Evolutionary conservation across 2,797 vertebrate species (phyloP).

Genomic region (Oophaga sylvatica): DNA sequence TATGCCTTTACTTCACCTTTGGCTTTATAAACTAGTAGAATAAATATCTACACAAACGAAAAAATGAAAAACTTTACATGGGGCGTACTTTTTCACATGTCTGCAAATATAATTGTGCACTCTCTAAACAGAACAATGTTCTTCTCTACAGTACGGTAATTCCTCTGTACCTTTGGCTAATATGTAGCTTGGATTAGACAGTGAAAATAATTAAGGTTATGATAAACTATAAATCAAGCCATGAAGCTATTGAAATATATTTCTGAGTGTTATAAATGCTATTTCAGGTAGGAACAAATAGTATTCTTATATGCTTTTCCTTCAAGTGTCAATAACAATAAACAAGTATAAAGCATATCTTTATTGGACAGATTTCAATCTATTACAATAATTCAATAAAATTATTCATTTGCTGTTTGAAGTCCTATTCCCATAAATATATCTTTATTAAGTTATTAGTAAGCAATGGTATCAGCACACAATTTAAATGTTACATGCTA

Average conservation of each 20-base stretch:
- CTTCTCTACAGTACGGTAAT: constrained; percentile 21
- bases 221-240: constrained; percentile 32
- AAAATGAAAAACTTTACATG: not conserved
- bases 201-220: constrained; percentile 19
- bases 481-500: not conserved
- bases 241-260: constrained; percentile 40
- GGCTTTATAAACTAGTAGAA: not conserved
- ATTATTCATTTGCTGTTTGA: constrained; percentile 27
- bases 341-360: constrained; percentile 22
- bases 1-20: not conserved
- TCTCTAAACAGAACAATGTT: not conserved
- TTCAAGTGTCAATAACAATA: constrained; percentile 46
- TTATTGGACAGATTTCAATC: constrained; percentile 33
- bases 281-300: constrained; percentile 44
- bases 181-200: constrained; percentile 34
- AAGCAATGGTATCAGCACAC: not conserved
- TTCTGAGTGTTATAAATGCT: constrained; percentile 46
- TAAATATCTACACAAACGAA: not conserved
- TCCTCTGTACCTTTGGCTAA: constrained; percentile 17
- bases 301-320: constrained; percentile 53
- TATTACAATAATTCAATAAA: constrained; percentile 32
- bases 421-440: constrained; percentile 8
- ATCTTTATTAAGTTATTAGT: constrained; percentile 2
- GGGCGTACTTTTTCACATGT: constrained; percentile 5
- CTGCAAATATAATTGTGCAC: not conserved